Conservation (phyloP, 2,888 invertebrate species). For the Tineola bisselliella region DNA sequence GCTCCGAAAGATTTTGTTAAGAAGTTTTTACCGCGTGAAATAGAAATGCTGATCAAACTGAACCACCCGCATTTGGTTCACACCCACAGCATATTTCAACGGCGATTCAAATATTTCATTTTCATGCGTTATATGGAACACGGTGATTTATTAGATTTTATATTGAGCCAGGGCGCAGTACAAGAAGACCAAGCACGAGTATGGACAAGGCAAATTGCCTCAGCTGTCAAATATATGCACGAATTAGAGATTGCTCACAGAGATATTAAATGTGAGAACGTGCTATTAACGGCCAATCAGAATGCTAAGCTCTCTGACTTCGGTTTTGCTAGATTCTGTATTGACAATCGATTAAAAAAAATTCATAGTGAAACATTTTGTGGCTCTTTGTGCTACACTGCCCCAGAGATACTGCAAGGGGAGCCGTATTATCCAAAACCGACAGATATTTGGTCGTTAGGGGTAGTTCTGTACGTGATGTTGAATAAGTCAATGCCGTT, state of each 20-base stretch:
- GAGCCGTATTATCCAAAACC: constrained; percentile 76
- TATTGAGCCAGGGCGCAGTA: constrained; percentile 73
- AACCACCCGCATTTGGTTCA: constrained; percentile 84
- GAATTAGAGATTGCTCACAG: constrained; percentile 79
- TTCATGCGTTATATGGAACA: constrained; percentile 80
- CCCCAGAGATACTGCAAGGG: constrained; percentile 86
- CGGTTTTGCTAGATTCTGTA: constrained; percentile 73
- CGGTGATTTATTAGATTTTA: constrained; percentile 79
- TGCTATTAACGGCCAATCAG: constrained; percentile 76
- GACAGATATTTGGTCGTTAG: constrained; percentile 84
- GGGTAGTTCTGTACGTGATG: constrained; percentile 83
- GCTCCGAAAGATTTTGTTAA: constrained; percentile 81
- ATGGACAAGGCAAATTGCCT: constrained; percentile 75
- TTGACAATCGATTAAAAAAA: constrained; percentile 46
- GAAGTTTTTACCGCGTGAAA: constrained; percentile 85
- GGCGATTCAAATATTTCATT: constrained; percentile 76
- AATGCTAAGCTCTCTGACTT: constrained; percentile 85
- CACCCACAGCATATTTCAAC: constrained; percentile 79
- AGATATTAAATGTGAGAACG: constrained; percentile 86
- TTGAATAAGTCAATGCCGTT: constrained; percentile 86
- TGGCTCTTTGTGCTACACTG: constrained; percentile 86
- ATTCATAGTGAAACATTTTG: constrained; percentile 83
- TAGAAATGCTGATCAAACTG: constrained; percentile 78
- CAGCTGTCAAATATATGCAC: constrained; percentile 79
- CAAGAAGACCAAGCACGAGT: constrained; percentile 75